Evolutionary conservation across 2,797 vertebrate genomes (phyloP), one percentile per base, ranked within the genome.

Genomic region (Macropodus opercularis): DNA sequence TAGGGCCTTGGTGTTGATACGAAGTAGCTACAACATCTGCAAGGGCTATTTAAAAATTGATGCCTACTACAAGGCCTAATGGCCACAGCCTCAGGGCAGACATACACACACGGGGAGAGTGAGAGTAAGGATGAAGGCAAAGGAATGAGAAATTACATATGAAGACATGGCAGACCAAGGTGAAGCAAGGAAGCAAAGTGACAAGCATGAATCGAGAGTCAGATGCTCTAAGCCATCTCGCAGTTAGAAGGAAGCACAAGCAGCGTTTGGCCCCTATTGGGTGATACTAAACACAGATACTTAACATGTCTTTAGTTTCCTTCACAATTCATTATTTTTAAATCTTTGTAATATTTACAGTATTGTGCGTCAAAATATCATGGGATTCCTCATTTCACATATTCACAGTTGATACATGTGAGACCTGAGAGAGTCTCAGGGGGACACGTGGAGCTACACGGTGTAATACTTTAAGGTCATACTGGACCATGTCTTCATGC

Each of bases 11-110:
- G 60, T 14, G 19, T 72, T 63, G 57, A 41, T 34, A 69, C 47
- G 50, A 38, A 27, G 54, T 19, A 3, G 36, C 60, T 52, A n/a
- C 31, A 72, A 43, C 68, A 57, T 52, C 81, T 49, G 73, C 66
- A 47, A 18, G 1, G 29, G 15, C 35, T 44, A 57, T 17, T 89
- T 75, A 87, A 87, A 86, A 70, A 89, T 84, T 63, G 53, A 87
- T 81, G 59, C 56, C 65, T 35, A 57, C 77, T 83, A 85, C 78
- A 77, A 67, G 63, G 69, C 56, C 78, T 85, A 86, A 89, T 84
- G 77, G 80, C 65, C 40, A 0, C 29, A 21, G 65, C 83, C 76
- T 15, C 63, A 59, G 51, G 79, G 67, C 63, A 65, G 63, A 57
- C 48, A 65, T 34, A 63, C 29, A 48, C 36, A 1, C 55, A 43